phyloP scores from a whole-genome alignment of 2,888 invertebrate genomes.

The Eupithecia abbreviata region DNA sequence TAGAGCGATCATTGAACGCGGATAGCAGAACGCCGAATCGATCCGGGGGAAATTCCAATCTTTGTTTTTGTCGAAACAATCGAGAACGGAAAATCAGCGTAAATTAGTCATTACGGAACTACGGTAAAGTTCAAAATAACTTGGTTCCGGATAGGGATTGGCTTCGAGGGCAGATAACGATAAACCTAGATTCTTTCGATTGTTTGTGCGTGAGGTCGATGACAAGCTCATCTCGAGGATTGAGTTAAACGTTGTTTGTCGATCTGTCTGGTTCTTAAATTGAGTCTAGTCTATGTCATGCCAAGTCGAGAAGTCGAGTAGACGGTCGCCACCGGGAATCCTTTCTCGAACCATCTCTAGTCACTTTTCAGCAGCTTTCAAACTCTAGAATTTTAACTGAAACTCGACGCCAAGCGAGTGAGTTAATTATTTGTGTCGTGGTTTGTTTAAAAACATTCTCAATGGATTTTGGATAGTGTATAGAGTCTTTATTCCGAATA shows the following conservation, averaged over 20 bases:
- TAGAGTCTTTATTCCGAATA: too few relatives aligned
- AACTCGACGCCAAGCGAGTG: too few relatives aligned
- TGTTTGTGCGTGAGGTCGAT: slow-evolving; percentile 19
- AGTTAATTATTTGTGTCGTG: too few relatives aligned
- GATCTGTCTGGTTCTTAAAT: not conserved
- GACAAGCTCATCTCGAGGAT: slow-evolving; percentile 14
- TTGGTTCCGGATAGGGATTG: slow-evolving; percentile 15
- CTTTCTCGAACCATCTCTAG: too few relatives aligned
- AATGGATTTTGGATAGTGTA: too few relatives aligned
- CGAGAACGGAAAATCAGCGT: slow-evolving; percentile 17
- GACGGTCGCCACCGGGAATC: too few relatives aligned
- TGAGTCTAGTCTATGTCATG: not conserved
- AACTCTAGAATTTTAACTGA: too few relatives aligned
- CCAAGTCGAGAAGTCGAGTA: too few relatives aligned
- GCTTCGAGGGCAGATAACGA: slow-evolving; percentile 25
- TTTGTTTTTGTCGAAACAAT: slow-evolving; percentile 24
- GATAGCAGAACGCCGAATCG: slow-evolving; percentile 18
- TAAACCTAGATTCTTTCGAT: slow-evolving; percentile 30
- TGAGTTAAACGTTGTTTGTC: slow-evolving; percentile 1
- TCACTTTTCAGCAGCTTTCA: too few relatives aligned
- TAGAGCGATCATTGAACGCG: slow-evolving; percentile 25
- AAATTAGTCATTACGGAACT: slow-evolving; percentile 7
- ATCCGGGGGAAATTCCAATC: slow-evolving; percentile 28
- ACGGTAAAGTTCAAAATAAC: slow-evolving; percentile 20
- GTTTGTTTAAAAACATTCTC: too few relatives aligned